phyloP scores from a whole-genome alignment of 1,140 invertebrate species.

The Heliconius hermathena region DNA sequence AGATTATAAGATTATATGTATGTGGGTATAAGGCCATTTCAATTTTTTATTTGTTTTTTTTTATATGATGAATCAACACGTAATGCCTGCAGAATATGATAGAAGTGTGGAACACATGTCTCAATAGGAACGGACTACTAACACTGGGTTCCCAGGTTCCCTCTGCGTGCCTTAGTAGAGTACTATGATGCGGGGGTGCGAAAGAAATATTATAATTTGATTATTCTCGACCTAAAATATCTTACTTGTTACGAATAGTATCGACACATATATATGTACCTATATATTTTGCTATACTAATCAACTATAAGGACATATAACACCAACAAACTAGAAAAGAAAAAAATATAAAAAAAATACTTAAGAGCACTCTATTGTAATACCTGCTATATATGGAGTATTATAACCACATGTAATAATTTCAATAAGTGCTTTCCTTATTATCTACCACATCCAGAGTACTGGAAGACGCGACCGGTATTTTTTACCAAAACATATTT shows the following conservation, averaged over 20 bases:
- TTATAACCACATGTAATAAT: background rate
- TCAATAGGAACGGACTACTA: no score
- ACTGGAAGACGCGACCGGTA: background rate
- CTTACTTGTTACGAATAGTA: no score
- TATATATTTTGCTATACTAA: no score
- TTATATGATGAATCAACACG: background rate
- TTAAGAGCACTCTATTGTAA: background rate
- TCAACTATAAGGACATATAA: no score
- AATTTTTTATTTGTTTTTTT: no score
- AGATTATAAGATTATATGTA: background rate
- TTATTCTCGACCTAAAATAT: no score
- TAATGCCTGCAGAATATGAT: background rate
- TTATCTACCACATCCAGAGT: background rate
- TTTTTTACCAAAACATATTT: conserved; percentile 34
- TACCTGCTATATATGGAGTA: background rate
- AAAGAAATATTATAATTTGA: no score
- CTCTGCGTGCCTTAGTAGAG: no score
- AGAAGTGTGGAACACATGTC: background rate
- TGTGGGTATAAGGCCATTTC: background rate
- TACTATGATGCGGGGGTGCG: no score
- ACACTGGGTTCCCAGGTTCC: no score
- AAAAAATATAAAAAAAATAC: background rate
- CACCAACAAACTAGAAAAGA: background rate
- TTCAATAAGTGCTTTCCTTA: conserved; percentile 9
- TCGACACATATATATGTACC: no score